Conservation (phyloP, 1,140 invertebrate genomes). For the Bombus terrestris region DNA sequence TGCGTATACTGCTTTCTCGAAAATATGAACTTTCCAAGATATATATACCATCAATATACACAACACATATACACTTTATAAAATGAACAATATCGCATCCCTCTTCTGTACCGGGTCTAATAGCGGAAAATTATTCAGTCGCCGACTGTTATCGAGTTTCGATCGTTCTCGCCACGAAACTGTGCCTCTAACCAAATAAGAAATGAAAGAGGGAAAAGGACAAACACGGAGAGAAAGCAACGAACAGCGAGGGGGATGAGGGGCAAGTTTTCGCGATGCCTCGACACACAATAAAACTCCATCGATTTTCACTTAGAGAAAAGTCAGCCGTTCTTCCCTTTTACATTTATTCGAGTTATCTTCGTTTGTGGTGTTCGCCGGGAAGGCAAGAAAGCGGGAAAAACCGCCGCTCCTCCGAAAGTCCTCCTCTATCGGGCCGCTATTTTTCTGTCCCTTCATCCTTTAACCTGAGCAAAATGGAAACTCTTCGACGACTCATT, state of each 20-base stretch:
- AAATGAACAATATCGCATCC: background rate
- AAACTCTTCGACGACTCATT: constrained; percentile 5
- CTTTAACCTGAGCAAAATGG: constrained; percentile 40
- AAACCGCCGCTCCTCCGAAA: constrained; percentile 31
- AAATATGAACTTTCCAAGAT: background rate
- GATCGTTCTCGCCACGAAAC: constrained; percentile 22
- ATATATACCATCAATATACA: background rate
- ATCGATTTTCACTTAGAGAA: constrained; percentile 76
- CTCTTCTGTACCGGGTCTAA: background rate
- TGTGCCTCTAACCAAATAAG: background rate
- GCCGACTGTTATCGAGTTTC: constrained; percentile 30
- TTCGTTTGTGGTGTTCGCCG: constrained; percentile 55
- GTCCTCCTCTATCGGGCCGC: background rate
- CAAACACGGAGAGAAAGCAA: too few species aligned
- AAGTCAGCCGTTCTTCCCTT: constrained; percentile 60
- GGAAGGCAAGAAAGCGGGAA: background rate
- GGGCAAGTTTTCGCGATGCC: constrained; percentile 23
- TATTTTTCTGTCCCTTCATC: constrained; percentile 50
- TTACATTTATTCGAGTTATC: constrained; percentile 75
- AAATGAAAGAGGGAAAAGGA: background rate
- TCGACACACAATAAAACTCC: constrained; percentile 68
- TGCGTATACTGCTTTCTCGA: too few species aligned
- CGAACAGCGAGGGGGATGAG: background rate
- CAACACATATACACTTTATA: background rate
- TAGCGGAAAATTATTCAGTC: constrained; percentile 24